Evolutionary conservation across 2,113 vertebrate species (phyloP), one percentile per base, ranked within the genome.

Genomic region (Burhinus bistriatus): DNA sequence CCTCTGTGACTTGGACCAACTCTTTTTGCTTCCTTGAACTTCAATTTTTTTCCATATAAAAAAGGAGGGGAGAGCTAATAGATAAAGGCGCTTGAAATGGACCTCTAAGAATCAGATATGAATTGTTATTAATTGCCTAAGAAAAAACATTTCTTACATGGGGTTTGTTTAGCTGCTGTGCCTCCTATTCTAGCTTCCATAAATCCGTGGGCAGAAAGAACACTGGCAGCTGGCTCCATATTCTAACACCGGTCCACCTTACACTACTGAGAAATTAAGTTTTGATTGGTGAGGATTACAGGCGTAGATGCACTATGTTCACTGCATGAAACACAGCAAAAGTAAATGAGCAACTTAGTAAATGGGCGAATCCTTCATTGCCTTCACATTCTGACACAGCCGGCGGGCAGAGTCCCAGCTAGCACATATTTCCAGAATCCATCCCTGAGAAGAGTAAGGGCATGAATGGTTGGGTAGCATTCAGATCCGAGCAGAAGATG

Each of bases 191-290:
- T 25, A 62, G 20, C 55, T 75, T 77, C 26, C 42, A 71, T 40
- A 57, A 54, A 79, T 84, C 44, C 5, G 11, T 38, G 21, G 42
- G 49, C 27, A 89, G 59, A 82, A 40, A n/a, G 51, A 90, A 16
- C 1, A 1, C 12, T 0, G 0, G 47, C 42, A 86, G 17, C 58
- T 86, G 52, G 30, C 38, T 94, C 36, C 36, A 5, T 36, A 76
- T 40, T 64, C 75, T 73, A 36, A 10, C 34, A 81, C 7, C 8
- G 58, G 18, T 38, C 47, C 30, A 59, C n/a, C 45, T 97, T 21
- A 58, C 5, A 1, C 22, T 64, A 4, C 9, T 51, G 54, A 83
- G 59, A 91, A 88, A 88, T 64, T 64, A 62, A 26, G 9, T 77
- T 71, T 72, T 65, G 47, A 6, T 45, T 87, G 71, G 21, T 86